Evolutionary conservation across 1,140 invertebrate genomes (phyloP).

Genomic region (Drosophila elegans): DNA sequence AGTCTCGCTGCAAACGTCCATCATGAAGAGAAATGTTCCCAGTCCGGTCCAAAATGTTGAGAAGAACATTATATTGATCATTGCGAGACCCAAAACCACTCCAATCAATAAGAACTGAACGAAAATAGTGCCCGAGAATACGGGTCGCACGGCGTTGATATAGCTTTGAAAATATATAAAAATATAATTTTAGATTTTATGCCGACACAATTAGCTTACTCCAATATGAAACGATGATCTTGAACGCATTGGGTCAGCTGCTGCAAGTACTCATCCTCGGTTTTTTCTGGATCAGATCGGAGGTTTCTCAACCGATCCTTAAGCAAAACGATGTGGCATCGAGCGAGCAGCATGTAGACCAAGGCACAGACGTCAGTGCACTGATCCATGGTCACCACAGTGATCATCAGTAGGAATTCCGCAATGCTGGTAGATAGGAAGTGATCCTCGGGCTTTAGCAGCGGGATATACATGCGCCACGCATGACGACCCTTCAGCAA

Average conservation of each 20-base stretch:
- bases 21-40: slow-evolving; percentile 25
- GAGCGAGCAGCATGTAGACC: slow-evolving; percentile 29
- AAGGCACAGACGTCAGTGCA: slow-evolving; percentile 53
- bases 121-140: slow-evolving; percentile 44
- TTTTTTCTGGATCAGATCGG: slow-evolving; percentile 3
- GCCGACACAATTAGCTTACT: slow-evolving; percentile 20
- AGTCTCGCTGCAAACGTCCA: slow-evolving; percentile 33
- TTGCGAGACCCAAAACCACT: slow-evolving; percentile 20
- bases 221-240: slow-evolving; percentile 56
- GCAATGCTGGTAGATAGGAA: slow-evolving; percentile 18
- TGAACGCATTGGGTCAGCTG: slow-evolving; percentile 53
- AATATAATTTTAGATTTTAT: not conserved
- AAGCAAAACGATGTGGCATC: slow-evolving; percentile 42
- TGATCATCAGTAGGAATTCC: slow-evolving; percentile 29
- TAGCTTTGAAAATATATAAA: slow-evolving; percentile 21
- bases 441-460: slow-evolving; percentile 23
- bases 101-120: slow-evolving; percentile 44
- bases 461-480: slow-evolving; percentile 57
- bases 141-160: slow-evolving; percentile 37
- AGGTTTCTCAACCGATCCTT: slow-evolving; percentile 31
- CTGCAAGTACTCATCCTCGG: slow-evolving; percentile 27
- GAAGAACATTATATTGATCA: slow-evolving; percentile 46
- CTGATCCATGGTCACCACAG: slow-evolving; percentile 42
- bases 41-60: slow-evolving; percentile 30
- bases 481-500: slow-evolving; percentile 18